Evolutionary conservation across 2,888 invertebrate genomes (phyloP).

Genomic region (Nephrocerus scutellatus): DNA sequence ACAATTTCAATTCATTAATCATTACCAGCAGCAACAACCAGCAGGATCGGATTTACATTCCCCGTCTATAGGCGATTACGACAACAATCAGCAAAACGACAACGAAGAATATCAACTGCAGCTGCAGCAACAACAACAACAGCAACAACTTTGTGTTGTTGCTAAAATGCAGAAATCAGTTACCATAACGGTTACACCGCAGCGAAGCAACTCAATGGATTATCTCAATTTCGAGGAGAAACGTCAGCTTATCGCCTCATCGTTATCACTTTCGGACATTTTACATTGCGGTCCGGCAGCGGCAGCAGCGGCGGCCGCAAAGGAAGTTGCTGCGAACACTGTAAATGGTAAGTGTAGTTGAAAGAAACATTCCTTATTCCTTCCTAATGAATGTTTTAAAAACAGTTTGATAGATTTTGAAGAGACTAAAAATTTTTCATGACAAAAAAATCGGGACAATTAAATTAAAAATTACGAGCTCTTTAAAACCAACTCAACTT

Average conservation of each 20-base stretch:
- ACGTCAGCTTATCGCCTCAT: conserved; percentile 80
- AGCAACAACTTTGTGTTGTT: conserved; percentile 45
- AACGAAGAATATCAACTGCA: conserved; percentile 27
- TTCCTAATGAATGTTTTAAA: too few relatives aligned
- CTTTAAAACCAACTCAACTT: too few relatives aligned
- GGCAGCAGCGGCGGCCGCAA: conserved; percentile 46
- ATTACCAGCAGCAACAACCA: conserved; percentile 23
- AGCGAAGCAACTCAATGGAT: conserved; percentile 77
- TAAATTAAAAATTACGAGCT: too few relatives aligned
- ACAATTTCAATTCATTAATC: conserved; percentile 28
- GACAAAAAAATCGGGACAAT: too few relatives aligned
- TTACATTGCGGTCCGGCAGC: conserved; percentile 62
- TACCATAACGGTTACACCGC: conserved; percentile 60
- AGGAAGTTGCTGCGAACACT: conserved; percentile 49
- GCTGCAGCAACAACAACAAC: conserved; percentile 30
- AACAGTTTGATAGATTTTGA: too few relatives aligned
- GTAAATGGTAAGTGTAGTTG: conserved; percentile 44
- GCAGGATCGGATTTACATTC: conserved; percentile 18
- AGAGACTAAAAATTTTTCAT: too few relatives aligned
- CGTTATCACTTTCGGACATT: conserved; percentile 79
- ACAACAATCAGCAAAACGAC: conserved; percentile 18
- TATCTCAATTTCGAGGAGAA: conserved; percentile 89
- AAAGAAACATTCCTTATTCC: too few relatives aligned
- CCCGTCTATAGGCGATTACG: conserved; percentile 26
- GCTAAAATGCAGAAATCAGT: conserved; percentile 54